Base-by-base conservation (phyloP, 1,140 invertebrate species). In the Neocloeon triangulifer region DNA sequence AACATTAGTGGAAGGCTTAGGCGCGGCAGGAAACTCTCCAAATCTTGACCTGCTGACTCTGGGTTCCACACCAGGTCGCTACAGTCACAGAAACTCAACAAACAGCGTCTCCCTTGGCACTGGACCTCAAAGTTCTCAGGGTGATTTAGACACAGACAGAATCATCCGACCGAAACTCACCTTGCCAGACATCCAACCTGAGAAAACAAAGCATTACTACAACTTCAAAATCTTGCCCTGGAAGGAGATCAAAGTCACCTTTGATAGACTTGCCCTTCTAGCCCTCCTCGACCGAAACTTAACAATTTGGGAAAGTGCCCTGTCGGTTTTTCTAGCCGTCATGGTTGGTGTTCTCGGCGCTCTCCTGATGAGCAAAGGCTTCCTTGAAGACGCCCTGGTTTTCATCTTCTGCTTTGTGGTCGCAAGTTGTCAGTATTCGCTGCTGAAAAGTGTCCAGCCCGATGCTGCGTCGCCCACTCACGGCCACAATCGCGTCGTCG, bases 391-490 rank as follows among this genome's bases (percentile, higher is more conserved):
- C 50, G 66, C 96, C 21, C 79, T 73, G 41, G 77, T 91, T 4
- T 86, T 97, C 53, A 59, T 94, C 37, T 91, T 98, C 50, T 96
- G 91, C 56, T 85, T 94, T 42, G 80, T 96, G 15, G 88, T 96
- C 26, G 91, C 91, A 8, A 76, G 86, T 7, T 92, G 86, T 50
- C 91, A 98, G 50, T 98, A 98, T 53, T 97, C 91, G 1, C 56
- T 99, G 28, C 57, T 99, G 10, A 98, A 98, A 58, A 95, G 88
- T 52, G 94, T 98, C 3, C 94, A 99, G 48, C 94, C 94, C 2
- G 94, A 99, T 58, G 88, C 92, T 0, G 79, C 92, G 0, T 97
- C 91, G 4, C 92, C 94, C 0, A 91, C 91, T 10, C 92, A 97
- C 53, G 92, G 94, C 2, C 97, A 92, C 49, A 98, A 99, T 55